These are phyloP conservation scores for Notechis scutatus DNA, from an alignment of 2,113 vertebrate species.

Conservation along the genomic window DNA sequence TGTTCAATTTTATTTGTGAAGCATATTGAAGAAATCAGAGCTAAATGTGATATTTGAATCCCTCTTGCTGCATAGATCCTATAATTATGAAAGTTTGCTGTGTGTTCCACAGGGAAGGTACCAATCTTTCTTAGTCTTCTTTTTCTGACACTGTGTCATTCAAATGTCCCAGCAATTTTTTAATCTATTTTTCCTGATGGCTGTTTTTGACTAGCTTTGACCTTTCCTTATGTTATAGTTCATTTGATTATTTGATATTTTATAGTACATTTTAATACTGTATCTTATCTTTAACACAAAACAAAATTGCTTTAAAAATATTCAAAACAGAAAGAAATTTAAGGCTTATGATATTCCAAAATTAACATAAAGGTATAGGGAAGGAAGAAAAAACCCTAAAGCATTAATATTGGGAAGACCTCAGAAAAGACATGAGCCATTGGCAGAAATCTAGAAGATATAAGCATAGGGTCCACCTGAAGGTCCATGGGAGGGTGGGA, in stretches of 20 bases:
- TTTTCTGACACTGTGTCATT: background rate
- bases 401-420: background rate
- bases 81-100: background rate
- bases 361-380: too few species aligned
- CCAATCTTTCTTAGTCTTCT: background rate
- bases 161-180: background rate
- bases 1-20: background rate
- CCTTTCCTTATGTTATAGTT: background rate
- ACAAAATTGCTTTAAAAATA: too few species aligned
- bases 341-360: too few species aligned
- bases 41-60: background rate
- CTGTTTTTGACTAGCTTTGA: background rate
- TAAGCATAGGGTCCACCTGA: background rate
- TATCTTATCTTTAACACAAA: too few species aligned
- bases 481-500: background rate
- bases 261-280: too few species aligned
- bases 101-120: background rate
- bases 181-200: background rate
- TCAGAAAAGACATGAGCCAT: background rate
- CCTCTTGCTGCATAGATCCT: background rate
- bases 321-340: too few species aligned
- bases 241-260: too few species aligned
- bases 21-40: background rate
- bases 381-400: background rate
- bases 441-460: background rate